Base-by-base conservation (phyloP, 2,113 vertebrate species). In the Amblyopsis rosae region DNA sequence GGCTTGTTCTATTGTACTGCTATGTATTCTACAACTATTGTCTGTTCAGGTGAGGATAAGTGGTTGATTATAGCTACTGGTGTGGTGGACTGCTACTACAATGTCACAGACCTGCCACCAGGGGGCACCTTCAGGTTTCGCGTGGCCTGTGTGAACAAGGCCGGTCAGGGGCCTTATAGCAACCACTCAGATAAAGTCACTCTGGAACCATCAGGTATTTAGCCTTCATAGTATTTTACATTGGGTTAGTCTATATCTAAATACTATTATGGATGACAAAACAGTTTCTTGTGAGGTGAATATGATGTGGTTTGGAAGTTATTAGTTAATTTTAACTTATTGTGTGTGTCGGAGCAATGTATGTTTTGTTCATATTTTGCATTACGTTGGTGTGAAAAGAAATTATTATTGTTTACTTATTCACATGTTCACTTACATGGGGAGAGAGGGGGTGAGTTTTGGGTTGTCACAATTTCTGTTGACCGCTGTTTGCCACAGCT, bases 151-250 rank as follows among this genome's bases (percentile, higher is more conserved):
- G 88, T 90, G 73, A 99, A 98, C 83, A 97, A 96, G 61, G 96
- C 97, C 0, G 97, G 97, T 33, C 96, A 96, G 72, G 95, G 97
- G 0, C 95, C 95, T 0, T 93, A 95, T 86, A 99, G 96, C 85
- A 93, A 69, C 72, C 81, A 73, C 35, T 98, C 95, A 0, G 91
- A 81, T 78, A 92, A 86, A n/a, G 91, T 98, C 81, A 72, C 86
- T 65, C 61, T 98, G 32, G 90, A 93, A 51, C 7, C 16, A 41
- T 12, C 59, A 15, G 48, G 19, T 53, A 41, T 46, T 50, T 5
- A 62, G n/a, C 49, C 9, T 51, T 51, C 12, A 51, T 51, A 11
- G 49, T 10, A 51, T 51, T 51, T 15, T 51, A 3, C 12, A 51
- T 51, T 51, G 49, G 49, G 49, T 51, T 51, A 51, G 8, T 49